Base-by-base conservation (phyloP, 2,797 vertebrate species). In the Vultur gryphus region DNA sequence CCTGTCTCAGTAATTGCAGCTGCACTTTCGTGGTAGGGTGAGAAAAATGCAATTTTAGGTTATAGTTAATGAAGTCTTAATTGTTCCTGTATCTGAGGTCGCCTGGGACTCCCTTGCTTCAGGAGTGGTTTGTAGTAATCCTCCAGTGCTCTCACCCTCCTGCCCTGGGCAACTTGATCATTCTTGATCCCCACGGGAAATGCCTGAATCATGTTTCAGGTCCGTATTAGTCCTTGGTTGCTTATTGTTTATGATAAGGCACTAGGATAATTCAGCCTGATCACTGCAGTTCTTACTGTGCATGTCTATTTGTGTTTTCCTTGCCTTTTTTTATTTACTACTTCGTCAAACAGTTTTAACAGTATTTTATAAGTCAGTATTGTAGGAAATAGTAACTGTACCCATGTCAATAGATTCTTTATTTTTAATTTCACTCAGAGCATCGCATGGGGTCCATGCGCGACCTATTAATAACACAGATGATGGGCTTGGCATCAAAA, bases 141-240 rank as follows among this genome's bases (percentile, higher is more conserved):
- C 26, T 93, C 21, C 39, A 26, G 65, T 52, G 35, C 37, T 81
- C 24, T 77, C 39, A 28, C 18, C 17, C 11, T 79, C 37, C 43
- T 93, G 54, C 35, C 44, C 48, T 54, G 62, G 41, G 57, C 49
- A 67, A 2, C 58, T 14, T 78, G 44, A 3, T 61, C 24, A 5
- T 28, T 75, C 46, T 51, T 51, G 33, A 62, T 79, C 17, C 33
- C 21, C 13, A 8, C 0, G 0, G 62, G 37, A 18, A 65, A 55
- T 39, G 10, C 26, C 39, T 8, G 9, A 64, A 20, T 72, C 0
- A 0, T 0, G 0, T 13, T 76, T 87, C 59, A 43, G 31, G 58
- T 49, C 73, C 54, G 61, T 78, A 4, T 7, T 65, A 54, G 37
- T 65, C 29, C 24, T 84, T 6, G 5, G 49, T 93, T 84, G 49